phyloP scores from a whole-genome alignment of 1,140 invertebrate species.

The Sitophilus oryzae region DNA sequence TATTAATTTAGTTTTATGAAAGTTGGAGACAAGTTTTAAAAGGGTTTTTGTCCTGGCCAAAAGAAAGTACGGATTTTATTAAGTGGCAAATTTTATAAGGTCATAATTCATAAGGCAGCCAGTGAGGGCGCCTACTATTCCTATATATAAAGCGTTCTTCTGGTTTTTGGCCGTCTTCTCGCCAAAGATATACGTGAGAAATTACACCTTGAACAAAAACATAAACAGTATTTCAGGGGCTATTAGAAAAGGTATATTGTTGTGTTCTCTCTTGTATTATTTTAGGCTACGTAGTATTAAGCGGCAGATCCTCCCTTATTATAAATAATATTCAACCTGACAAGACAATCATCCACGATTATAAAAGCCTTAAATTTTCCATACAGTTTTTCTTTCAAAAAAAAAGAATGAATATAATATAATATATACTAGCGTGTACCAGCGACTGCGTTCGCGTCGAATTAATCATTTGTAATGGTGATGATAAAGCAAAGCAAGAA shows the following conservation, averaged over 20 bases:
- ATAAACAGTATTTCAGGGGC: constrained; percentile 5
- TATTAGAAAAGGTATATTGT: constrained; percentile 12
- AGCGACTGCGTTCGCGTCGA: no score
- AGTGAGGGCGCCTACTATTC: constrained; percentile 23
- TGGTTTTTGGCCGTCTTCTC: constrained; percentile 2
- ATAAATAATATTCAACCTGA: neutral
- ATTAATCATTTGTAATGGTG: no score
- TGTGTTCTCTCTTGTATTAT: constrained; percentile 4
- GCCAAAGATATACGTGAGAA: constrained; percentile 16
- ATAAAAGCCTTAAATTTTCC: neutral
- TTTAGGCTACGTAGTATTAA: neutral
- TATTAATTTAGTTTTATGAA: neutral
- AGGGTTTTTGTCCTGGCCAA: neutral
- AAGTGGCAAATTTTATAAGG: constrained; percentile 28
- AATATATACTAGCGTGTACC: no score
- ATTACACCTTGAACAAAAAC: constrained; percentile 13
- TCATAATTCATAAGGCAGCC: constrained; percentile 25
- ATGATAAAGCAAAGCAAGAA: no score
- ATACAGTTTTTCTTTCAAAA: neutral
- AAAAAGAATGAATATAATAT: no score
- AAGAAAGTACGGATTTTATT: constrained; percentile 10
- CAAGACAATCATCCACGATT: neutral
- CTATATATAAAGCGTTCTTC: constrained; percentile 20
- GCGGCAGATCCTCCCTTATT: no score
- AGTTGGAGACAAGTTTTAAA: neutral